phyloP scores from a whole-genome alignment of 1,140 invertebrate genomes.

The Cylas formicarius region DNA sequence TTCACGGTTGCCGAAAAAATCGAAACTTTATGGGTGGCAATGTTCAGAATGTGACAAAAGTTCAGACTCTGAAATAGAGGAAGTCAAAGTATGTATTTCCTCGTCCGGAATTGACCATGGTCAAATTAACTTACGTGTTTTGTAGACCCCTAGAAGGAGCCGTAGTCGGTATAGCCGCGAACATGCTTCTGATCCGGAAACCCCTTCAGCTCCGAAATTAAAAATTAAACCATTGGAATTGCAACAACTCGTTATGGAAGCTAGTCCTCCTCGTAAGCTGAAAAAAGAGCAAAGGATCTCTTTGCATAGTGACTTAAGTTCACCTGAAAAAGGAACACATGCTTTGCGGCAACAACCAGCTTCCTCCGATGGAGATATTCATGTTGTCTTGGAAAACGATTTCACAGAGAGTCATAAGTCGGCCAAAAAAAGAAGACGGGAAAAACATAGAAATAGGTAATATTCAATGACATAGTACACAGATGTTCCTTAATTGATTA shows the following conservation, averaged over 20 bases:
- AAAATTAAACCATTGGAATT: slow-evolving; percentile 51
- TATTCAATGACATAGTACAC: too few species aligned
- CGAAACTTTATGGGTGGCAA: slow-evolving; percentile 90
- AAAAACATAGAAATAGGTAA: slow-evolving; percentile 58
- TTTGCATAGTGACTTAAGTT: slow-evolving; percentile 10
- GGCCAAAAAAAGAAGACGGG: slow-evolving; percentile 57
- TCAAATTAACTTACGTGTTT: slow-evolving; percentile 15
- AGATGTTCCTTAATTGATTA: too few species aligned
- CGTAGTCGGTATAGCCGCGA: slow-evolving; percentile 21
- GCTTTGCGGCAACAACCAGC: too few species aligned
- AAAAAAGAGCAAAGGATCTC: slow-evolving; percentile 10
- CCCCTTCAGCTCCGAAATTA: slow-evolving; percentile 49
- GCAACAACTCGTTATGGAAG: background rate
- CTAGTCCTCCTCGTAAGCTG: slow-evolving; percentile 1
- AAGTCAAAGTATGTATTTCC: slow-evolving; percentile 48
- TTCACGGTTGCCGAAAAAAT: slow-evolving; percentile 88
- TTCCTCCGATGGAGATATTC: too few species aligned
- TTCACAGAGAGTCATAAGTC: slow-evolving; percentile 30
- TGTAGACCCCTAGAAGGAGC: slow-evolving; percentile 16
- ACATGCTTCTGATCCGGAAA: slow-evolving; percentile 24
- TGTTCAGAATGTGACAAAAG: slow-evolving; percentile 85
- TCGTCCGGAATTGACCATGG: slow-evolving; percentile 41
- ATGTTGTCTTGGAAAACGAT: slow-evolving; percentile 25
- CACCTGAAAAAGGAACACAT: too few species aligned
- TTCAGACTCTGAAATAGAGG: slow-evolving; percentile 67